Evolutionary conservation across 2,113 vertebrate species (phyloP), one percentile per base, ranked within the genome.

Genomic region (Corythornis madagascariensis): DNA sequence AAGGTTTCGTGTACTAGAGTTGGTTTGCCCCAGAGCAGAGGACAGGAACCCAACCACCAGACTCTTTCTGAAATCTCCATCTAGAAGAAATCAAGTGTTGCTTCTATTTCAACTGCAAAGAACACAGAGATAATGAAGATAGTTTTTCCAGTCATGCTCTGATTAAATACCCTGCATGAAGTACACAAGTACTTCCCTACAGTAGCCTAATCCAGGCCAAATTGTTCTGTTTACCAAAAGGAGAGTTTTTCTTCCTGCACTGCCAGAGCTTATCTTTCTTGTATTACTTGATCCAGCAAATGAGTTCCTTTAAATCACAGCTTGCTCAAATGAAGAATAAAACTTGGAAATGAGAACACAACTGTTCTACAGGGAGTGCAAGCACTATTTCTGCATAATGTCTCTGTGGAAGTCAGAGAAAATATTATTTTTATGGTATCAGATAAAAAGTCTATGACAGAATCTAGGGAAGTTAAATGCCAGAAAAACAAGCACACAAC

Each of bases 101-200:
- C 56, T 89, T 76, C 18, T 81, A 69, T 48, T 88, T 95, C 63
- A 88, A 61, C 77, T 56, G 74, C 55, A 17, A 92, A 81, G 28
- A 85, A 16, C 50, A 60, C 70, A 79, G 72, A 93, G 14, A 21
- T 96, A 94, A 90, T 77, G 33, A 93, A 93, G 13, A 72, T 16
- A 81, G 60, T 67, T 86, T 65, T 56, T 43, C 59, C 19, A 85
- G 10, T 56, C 64, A 31, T 67, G 29, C 79, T 42, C 42, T 88
- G 86, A 83, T 92, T 87, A 94, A 91, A 92, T 31, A 79, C 4
- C 9, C 29, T 93, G 18, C 20, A 55, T 57, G 11, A 94, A 93
- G 47, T 71, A 83, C 21, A 33, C 20, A 90, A 86, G 10, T 38
- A 86, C 52, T 89, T 79, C 52, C 73, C 73, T 66, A 18, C 40